Conservation (phyloP, 2,888 invertebrate species). For the Tridacna crocea region DNA sequence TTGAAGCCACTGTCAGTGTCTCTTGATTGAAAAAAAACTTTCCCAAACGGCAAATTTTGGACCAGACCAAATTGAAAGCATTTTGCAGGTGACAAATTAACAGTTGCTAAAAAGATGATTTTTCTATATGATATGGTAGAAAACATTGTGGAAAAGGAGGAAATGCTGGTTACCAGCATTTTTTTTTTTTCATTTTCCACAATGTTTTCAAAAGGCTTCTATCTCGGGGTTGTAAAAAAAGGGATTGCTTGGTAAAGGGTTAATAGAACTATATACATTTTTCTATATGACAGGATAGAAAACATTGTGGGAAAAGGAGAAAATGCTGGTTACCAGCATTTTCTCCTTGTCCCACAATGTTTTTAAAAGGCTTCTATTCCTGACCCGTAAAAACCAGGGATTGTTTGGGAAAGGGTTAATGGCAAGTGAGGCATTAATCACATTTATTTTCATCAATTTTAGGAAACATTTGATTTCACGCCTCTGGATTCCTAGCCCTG, state of each 20-base stretch:
- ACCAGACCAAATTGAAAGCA: too few species aligned
- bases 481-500: too few species aligned
- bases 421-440: too few species aligned
- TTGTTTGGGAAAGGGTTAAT: neutral
- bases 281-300: neutral
- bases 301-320: conserved; percentile 1
- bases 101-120: too few species aligned
- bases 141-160: neutral
- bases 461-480: too few species aligned
- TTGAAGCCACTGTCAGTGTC: too few species aligned
- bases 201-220: neutral
- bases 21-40: too few species aligned
- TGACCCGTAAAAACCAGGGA: neutral
- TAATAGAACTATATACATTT: too few species aligned
- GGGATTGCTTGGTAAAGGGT: neutral
- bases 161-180: conserved; percentile 1
- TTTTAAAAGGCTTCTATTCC: neutral
- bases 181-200: neutral
- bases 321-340: conserved; percentile 1
- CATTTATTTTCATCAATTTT: too few species aligned
- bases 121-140: neutral
- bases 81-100: too few species aligned
- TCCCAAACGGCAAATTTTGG: too few species aligned
- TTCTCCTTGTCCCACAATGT: neutral
- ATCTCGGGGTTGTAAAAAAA: neutral